A percentile compares a stretch with the other conserved stretches of the same genome.
These are phyloP conservation scores for Enteromius trimaculatus DNA, from an alignment of 2,797 vertebrate species.

Conservation along the genomic window DNA sequence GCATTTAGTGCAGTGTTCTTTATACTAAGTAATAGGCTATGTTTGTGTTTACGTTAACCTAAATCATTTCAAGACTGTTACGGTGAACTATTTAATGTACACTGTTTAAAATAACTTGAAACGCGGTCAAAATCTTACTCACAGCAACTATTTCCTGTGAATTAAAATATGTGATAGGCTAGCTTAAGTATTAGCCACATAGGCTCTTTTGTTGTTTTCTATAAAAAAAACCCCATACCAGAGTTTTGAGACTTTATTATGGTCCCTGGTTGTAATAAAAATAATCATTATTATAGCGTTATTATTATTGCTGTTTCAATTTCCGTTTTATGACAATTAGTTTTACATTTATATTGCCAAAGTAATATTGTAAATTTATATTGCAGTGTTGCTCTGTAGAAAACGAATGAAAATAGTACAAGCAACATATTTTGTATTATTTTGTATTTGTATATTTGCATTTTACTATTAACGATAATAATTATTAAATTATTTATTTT, in stretches of 20 bases:
- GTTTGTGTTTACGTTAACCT: too few relatives aligned
- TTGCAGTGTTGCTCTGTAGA: background rate
- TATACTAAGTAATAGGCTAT: background rate
- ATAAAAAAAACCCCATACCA: too few relatives aligned
- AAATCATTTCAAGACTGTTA: background rate
- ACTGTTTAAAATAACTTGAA: too few relatives aligned
- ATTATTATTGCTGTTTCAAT: background rate
- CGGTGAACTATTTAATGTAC: background rate
- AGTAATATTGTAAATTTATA: too few relatives aligned
- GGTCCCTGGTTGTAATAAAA: background rate
- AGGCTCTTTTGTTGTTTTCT: background rate
- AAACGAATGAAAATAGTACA: background rate
- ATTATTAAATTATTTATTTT: background rate
- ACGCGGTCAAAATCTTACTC: background rate
- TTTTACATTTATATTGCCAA: background rate
- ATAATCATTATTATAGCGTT: too few relatives aligned
- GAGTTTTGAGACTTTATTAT: background rate
- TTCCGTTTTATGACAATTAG: background rate
- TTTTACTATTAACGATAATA: background rate
- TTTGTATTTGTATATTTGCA: background rate
- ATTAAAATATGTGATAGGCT: background rate
- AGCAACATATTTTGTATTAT: background rate
- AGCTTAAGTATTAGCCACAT: background rate
- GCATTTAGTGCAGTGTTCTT: background rate
- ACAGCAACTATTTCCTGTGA: background rate